Evolutionary conservation across 2,113 vertebrate species (phyloP), one percentile per base, ranked within the genome.

Genomic region (Neogale vison): DNA sequence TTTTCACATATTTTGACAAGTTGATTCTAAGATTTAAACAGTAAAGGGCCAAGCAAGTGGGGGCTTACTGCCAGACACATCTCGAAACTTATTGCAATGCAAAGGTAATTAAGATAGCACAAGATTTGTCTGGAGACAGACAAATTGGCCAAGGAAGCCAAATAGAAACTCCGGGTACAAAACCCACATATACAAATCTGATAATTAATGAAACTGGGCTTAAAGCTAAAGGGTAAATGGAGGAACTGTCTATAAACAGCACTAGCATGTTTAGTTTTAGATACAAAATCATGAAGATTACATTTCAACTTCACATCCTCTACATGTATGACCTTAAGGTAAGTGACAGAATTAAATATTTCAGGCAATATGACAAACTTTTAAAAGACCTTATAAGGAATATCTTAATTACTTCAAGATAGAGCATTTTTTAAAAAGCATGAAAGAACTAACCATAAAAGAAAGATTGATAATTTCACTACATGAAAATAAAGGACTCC

Each of bases 261-360:
- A 2, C 34, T 39, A 29, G 34, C 24, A 57, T 55, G 39, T 59
- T 96, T 85, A 86, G 52, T 82, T 67, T 87, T 13, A 88, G 36
- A 89, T 34, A 29, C 4, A 81, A 95, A 96, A 87, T 59, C 76
- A 79, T 21, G 13, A 29, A 77, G 89, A 87, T 31, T 86, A 20
- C 2, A 77, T 61, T 76, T 63, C 42, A 34, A 71, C 13, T 72
- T 74, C 39, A 47, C 21, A 63, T 86, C 6, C 52, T 95, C 39
- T 77, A 65, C 34, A 83, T 52, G 7, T 42, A 31, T 31, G 69
- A 72, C 24, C 92, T 87, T 77, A 93, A 65, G 84, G 36, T 80
- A 76, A 63, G 93, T 65, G 52, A 95, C 93, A 92, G 9, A 76
- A 87, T 84, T 89, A 80, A 74, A 95, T 69, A 61, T 87, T 94